phyloP scores from a whole-genome alignment of 2,888 invertebrate genomes.

The Heteropelma amictum region DNA sequence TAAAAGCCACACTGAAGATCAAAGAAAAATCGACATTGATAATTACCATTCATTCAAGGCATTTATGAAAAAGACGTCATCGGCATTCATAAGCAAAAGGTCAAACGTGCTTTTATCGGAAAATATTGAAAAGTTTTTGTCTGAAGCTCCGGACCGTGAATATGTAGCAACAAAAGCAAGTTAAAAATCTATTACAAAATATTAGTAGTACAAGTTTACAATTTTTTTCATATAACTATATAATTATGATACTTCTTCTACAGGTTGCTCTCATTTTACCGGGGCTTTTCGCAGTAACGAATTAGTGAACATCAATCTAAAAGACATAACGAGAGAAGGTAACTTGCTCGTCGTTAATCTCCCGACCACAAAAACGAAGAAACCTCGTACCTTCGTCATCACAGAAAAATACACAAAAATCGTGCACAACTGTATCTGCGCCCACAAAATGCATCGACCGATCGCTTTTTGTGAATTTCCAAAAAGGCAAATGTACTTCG shows the following conservation, averaged over 20 bases:
- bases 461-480: conserved; percentile 2
- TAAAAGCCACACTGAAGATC: conserved; percentile 39
- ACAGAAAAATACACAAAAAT: conserved; percentile 40
- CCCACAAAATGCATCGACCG: not conserved
- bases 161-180: conserved; percentile 28
- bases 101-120: not conserved
- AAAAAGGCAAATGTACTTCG: conserved; percentile 8
- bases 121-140: conserved; percentile 31
- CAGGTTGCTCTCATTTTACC: conserved; percentile 19
- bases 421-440: not conserved
- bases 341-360: conserved; percentile 39
- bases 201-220: not conserved
- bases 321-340: conserved; percentile 34
- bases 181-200: not conserved
- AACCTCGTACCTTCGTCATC: conserved; percentile 52
- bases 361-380: conserved; percentile 40
- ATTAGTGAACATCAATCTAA: conserved; percentile 16
- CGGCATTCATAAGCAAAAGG: conserved; percentile 9
- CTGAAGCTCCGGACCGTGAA: conserved; percentile 1
- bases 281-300: conserved; percentile 35
- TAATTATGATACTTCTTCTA: not conserved
- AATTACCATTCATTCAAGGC: conserved; percentile 22
- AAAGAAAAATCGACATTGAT: conserved; percentile 39
- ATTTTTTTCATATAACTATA: conserved; percentile 1
- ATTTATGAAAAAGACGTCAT: conserved; percentile 36